Evolutionary conservation across 1,140 invertebrate species (phyloP), one percentile per base, ranked within the genome.

Genomic region (Melanaphis sacchari): DNA sequence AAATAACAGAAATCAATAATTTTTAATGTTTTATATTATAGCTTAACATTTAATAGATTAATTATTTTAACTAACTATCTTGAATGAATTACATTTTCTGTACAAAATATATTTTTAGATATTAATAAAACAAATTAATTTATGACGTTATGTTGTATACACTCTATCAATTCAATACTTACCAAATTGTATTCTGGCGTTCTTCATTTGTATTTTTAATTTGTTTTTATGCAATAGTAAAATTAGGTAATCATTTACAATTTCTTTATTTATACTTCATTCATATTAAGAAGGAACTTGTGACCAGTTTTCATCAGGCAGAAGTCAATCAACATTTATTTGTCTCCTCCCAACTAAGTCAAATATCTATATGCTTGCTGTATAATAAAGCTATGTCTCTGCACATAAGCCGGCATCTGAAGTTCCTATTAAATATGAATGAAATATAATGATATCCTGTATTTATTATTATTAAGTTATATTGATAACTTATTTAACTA

Each of bases 51-150:
- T 59, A 49, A 41, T 90, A 90, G 31, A 66, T 31, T 90, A 31
- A 31, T 90, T 90, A 21, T 54, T 90, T 59, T 54, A 88, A 90
- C 52, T 41, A 59, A 90, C 52, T 54, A 90, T 66, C 26, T 90
- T 90, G 26, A 59, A 66, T 90, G 26, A 59, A 66, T 90, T 66
- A 89, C 18, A 90, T 41, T 90, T 40, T 26, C 52, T 66, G 89
- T 90, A 90, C 26, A 90, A 66, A 90, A 41, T 90, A 90, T 90
- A 40, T 41, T 90, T 52, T 90, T 31, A 59, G 59, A 90, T 90
- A 40, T 41, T 66, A 90, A 59, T 90, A 66, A 90, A 90, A 90
- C 26, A 66, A 31, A 66, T 59, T 59, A 41, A 90, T 15, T 41
- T 41, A 66, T 1, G 7, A n/a, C 38, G 21, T 26, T 66, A 26